These are phyloP conservation scores for Andrena cerasifolii DNA, from an alignment of 1,140 invertebrate genomes.

Conservation along the genomic window DNA sequence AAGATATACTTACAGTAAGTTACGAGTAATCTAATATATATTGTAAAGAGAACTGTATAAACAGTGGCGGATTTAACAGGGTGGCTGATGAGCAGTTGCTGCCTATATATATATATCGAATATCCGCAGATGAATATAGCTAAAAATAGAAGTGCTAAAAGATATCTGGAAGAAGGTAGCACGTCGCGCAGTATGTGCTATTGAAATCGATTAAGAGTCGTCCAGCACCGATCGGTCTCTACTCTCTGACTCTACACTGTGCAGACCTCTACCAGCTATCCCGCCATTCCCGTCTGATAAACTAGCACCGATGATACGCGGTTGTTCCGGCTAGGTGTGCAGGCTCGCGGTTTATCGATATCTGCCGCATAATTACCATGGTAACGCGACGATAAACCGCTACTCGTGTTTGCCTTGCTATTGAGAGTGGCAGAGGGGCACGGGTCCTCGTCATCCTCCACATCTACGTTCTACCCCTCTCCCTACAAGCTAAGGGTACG, in stretches of 20 bases:
- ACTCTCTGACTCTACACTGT: too few relatives aligned
- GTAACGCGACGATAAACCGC: conserved; percentile 68
- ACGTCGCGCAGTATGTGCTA: background rate
- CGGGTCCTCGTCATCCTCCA: conserved; percentile 23
- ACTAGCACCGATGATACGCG: conserved; percentile 43
- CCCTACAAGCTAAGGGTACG: conserved; percentile 71
- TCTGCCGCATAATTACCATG: conserved; percentile 70
- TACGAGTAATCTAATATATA: too few relatives aligned
- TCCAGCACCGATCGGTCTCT: too few relatives aligned
- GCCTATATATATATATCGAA: too few relatives aligned
- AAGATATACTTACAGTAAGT: too few relatives aligned
- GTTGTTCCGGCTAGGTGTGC: conserved; percentile 50
- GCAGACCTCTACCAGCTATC: too few relatives aligned
- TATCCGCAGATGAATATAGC: background rate
- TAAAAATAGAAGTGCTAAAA: background rate
- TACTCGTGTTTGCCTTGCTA: conserved; percentile 69
- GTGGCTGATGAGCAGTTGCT: too few relatives aligned
- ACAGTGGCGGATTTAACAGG: too few relatives aligned
- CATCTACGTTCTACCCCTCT: too few relatives aligned
- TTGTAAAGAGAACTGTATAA: too few relatives aligned
- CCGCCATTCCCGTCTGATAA: conserved; percentile 34
- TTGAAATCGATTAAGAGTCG: background rate
- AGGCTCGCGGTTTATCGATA: conserved; percentile 57
- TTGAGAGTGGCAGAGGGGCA: conserved; percentile 38
- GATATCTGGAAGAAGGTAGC: background rate